A percentile compares a stretch with the other conserved stretches of the same genome.
phyloP scores from a whole-genome alignment of 1,140 invertebrate species.

The Cyrtorhinus lividipennis region DNA sequence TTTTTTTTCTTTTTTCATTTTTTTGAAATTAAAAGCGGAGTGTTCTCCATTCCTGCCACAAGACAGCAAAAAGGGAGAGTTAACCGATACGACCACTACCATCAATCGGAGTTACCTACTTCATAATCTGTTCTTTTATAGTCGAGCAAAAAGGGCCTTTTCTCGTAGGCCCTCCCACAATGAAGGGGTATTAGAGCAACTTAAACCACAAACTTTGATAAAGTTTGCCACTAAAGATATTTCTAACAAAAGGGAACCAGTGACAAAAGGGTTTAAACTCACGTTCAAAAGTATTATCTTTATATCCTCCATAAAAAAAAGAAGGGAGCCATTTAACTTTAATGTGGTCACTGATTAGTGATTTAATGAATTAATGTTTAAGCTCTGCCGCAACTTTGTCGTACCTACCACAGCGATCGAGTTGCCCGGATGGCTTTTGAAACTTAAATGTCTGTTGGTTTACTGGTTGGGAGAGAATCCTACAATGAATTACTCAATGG shows the following conservation, averaged over 20 bases:
- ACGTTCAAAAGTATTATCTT: background rate
- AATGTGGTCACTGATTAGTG: background rate
- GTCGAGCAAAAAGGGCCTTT: background rate
- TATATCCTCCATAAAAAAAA: background rate
- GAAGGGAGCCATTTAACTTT: background rate
- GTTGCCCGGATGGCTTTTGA: too few species aligned
- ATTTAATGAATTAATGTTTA: background rate
- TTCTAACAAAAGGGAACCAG: background rate
- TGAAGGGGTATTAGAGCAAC: background rate
- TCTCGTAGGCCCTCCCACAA: background rate
- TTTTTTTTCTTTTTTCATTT: too few species aligned
- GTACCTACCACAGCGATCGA: too few species aligned
- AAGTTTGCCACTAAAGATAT: background rate
- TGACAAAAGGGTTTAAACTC: background rate
- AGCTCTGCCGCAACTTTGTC: too few species aligned
- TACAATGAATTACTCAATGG: too few species aligned
- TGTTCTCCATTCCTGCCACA: too few species aligned
- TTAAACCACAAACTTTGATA: background rate
- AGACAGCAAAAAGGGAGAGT: too few species aligned
- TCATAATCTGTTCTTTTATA: background rate
- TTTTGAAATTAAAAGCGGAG: too few species aligned
- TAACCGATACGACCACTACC: too few species aligned
- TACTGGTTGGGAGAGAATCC: too few species aligned
- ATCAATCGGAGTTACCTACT: background rate
- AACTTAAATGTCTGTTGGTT: too few species aligned